A percentile compares a stretch with the other conserved stretches of the same genome.
Evolutionary conservation across 2,113 vertebrate species (phyloP).

Genomic region (Phoxinus phoxinus): DNA sequence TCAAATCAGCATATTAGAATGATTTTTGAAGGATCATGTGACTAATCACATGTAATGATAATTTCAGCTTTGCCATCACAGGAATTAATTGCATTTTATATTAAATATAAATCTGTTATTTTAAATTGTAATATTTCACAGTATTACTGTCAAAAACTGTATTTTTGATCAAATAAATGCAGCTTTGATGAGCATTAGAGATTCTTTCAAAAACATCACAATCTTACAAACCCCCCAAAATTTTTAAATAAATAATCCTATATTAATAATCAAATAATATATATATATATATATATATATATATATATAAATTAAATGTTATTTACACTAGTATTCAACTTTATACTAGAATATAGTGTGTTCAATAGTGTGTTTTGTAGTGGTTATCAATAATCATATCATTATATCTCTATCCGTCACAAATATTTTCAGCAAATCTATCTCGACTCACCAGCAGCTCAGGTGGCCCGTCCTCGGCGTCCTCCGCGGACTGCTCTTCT

Average conservation of each 20-base stretch:
- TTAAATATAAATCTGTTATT: no score
- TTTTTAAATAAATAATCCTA: no score
- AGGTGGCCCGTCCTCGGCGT: slow-evolving; percentile 91
- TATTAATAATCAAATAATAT: no score
- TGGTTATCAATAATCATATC: not conserved
- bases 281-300: no score
- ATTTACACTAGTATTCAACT: not conserved
- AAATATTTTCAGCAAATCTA: not conserved
- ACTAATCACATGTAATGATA: no score
- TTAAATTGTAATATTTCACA: no score
- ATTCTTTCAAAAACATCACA: no score
- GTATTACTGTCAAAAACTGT: no score
- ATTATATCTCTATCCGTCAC: not conserved
- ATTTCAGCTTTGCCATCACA: not conserved
- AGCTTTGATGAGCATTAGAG: no score
- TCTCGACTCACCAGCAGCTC: slow-evolving; percentile 84
- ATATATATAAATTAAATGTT: no score
- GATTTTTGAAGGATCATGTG: not conserved
- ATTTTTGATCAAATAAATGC: no score
- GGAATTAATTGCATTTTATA: not conserved
- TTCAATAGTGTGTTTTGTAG: not conserved
- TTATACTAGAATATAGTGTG: not conserved
- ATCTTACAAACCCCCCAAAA: no score
- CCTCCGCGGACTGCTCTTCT: slow-evolving; percentile 94
- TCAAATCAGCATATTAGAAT: not conserved